A percentile compares a stretch with the other conserved stretches of the same genome.
phyloP scores from a whole-genome alignment of 2,113 vertebrate species.

The Poeciliopsis turrubarensis region DNA sequence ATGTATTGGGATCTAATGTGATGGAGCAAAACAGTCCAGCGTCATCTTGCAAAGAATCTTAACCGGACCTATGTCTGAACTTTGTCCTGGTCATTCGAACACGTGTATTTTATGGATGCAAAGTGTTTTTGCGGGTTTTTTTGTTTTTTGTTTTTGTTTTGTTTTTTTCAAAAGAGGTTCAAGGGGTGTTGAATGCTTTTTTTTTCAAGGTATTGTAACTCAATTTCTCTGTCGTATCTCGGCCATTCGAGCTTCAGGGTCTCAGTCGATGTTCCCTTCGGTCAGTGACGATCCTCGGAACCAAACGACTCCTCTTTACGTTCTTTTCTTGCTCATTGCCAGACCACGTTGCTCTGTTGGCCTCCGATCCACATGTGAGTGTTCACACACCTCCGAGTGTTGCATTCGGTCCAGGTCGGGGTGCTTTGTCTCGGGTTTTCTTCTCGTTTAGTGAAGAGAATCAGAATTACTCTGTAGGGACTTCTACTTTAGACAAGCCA shows the following conservation, averaged over 20 bases:
- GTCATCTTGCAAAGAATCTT: neutral
- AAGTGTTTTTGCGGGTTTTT: too few species aligned
- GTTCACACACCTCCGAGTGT: conserved; percentile 44
- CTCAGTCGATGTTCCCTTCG: conserved; percentile 63
- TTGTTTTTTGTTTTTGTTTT: too few species aligned
- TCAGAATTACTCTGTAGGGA: conserved; percentile 1
- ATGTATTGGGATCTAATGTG: neutral
- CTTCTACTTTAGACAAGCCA: conserved; percentile 17
- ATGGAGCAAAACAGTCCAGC: neutral
- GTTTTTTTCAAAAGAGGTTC: neutral
- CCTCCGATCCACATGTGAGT: conserved; percentile 30
- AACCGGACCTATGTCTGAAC: too few species aligned
- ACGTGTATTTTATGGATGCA: neutral
- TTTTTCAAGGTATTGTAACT: neutral
- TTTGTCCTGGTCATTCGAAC: neutral
- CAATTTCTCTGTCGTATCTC: conserved; percentile 16
- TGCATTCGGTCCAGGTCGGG: conserved; percentile 32
- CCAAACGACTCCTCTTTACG: conserved; percentile 47
- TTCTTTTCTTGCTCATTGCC: conserved; percentile 41
- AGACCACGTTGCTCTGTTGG: conserved; percentile 30
- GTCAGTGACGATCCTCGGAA: conserved; percentile 36
- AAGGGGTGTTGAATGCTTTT: neutral
- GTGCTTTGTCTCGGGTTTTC: conserved; percentile 21
- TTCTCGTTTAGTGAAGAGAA: conserved; percentile 21
- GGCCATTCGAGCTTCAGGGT: conserved; percentile 81